Evolutionary conservation across 2,113 vertebrate species (phyloP).

Genomic region (Hemiprocne comata): DNA sequence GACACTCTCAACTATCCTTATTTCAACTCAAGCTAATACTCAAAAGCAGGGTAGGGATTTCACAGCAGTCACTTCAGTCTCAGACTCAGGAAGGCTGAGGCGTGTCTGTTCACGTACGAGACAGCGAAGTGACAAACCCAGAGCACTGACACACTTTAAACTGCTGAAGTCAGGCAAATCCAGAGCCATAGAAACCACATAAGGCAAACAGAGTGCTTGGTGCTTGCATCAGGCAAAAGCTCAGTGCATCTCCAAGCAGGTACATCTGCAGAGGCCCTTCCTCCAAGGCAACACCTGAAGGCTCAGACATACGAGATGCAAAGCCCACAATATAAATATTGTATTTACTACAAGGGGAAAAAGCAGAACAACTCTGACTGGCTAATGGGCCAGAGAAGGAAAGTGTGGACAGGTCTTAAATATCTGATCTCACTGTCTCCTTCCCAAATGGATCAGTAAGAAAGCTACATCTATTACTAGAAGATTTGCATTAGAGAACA

Average conservation of each 20-base stretch:
- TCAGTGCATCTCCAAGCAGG: neutral
- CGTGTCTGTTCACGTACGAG: accelerated
- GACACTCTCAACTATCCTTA: neutral
- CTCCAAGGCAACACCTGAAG: neutral
- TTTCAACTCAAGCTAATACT: neutral
- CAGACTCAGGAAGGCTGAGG: neutral
- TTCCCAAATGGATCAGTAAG: neutral
- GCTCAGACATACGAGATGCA: neutral
- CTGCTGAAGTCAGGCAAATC: neutral
- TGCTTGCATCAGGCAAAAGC: neutral
- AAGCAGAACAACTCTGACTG: neutral
- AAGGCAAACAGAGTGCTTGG: neutral
- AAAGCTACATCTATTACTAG: neutral
- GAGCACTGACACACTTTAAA: neutral
- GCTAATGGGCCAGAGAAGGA: neutral
- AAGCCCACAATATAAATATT: neutral
- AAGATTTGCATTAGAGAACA: neutral
- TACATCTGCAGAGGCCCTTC: neutral
- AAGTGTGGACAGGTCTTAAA: neutral
- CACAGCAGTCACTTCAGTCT: neutral
- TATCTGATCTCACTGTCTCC: neutral
- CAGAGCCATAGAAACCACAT: neutral
- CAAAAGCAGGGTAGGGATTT: neutral
- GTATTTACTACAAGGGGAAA: neutral
- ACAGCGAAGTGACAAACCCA: neutral